Conservation (phyloP, 2,113 vertebrate species). For the Mus musculus region GRCm39 chr3:112717001-112717500, state of each 20-base stretch:
- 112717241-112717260: not conserved
- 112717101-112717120: not conserved
- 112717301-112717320: not conserved
- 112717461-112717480: not conserved
- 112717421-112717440: not conserved
- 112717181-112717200: not conserved
- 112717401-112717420: not conserved
- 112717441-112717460: not conserved
- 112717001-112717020: not conserved
- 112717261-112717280: not conserved
- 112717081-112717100: not conserved
- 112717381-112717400: not conserved
- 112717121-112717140: not conserved
- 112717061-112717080: not conserved
- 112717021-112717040: not conserved
- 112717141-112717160: not conserved
- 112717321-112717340: not conserved
- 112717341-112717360: not conserved
- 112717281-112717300: not conserved
- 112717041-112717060: not conserved
- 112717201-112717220: not conserved
- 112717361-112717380: not conserved
- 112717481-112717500: not conserved
- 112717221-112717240: not conserved
- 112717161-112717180: not conserved